A percentile compares a stretch with the other conserved stretches of the same genome.
Evolutionary conservation across 2,113 vertebrate genomes (phyloP).

Genomic region (Anas platyrhynchos): DNA sequence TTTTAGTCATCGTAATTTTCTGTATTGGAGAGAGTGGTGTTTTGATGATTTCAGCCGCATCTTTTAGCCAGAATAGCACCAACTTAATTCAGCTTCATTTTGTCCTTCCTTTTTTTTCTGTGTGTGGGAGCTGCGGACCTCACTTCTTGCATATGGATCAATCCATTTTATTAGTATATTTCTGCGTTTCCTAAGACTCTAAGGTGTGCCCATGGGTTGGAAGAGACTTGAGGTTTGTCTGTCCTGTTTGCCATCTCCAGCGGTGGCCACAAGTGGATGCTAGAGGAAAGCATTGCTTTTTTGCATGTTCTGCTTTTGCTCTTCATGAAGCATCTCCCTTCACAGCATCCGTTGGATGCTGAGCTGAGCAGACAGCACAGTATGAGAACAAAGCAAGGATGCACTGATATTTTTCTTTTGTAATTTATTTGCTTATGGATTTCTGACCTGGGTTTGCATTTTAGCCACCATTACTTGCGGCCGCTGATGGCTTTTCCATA

Average conservation of each 20-base stretch:
- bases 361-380: background rate
- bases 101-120: background rate
- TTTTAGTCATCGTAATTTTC: background rate
- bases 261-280: background rate
- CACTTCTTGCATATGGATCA: background rate
- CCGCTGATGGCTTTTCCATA: background rate
- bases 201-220: accelerated
- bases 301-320: background rate
- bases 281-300: background rate
- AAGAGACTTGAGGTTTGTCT: background rate
- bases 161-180: background rate
- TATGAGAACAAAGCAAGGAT: background rate
- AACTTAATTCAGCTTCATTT: background rate
- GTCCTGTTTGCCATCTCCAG: background rate
- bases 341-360: background rate
- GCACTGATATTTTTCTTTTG: background rate
- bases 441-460: background rate
- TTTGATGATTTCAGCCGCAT: background rate
- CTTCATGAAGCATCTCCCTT: background rate
- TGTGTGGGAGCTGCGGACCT: background rate
- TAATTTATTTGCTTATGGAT: background rate
- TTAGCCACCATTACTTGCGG: background rate
- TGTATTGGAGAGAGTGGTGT: background rate
- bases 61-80: background rate
- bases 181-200: background rate